Conservation (phyloP, 2,888 invertebrate species). For the Toxonevra muliebris region DNA sequence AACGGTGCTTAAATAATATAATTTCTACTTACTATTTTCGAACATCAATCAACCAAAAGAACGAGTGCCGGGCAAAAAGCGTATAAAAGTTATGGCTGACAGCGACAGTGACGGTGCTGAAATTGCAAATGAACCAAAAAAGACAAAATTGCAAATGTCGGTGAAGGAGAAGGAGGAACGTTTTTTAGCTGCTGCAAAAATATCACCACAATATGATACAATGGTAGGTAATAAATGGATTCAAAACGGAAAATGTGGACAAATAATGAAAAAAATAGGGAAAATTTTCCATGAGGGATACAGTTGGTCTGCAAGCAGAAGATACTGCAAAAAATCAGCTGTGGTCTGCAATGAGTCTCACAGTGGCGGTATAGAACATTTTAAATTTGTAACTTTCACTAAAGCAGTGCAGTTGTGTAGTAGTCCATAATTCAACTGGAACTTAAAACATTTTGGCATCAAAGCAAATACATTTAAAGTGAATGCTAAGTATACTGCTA, state of each 20-base stretch:
- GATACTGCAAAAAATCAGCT: no score
- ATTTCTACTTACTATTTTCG: background rate
- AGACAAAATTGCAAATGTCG: constrained; percentile 53
- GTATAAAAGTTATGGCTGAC: constrained; percentile 61
- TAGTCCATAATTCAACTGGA: no score
- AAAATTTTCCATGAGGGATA: no score
- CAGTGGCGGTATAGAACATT: no score
- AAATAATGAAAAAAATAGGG: background rate
- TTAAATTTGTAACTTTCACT: no score
- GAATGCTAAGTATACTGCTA: no score
- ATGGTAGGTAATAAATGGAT: constrained; percentile 55
- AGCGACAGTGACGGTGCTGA: constrained; percentile 62
- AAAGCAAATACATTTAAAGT: no score
- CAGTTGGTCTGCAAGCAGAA: no score
- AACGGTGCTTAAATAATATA: background rate
- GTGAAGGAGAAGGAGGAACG: constrained; percentile 62
- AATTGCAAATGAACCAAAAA: constrained; percentile 51
- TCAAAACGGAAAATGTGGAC: background rate
- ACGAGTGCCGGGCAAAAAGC: constrained; percentile 62
- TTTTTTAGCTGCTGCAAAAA: constrained; percentile 59
- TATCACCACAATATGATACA: constrained; percentile 60
- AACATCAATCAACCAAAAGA: constrained; percentile 43
- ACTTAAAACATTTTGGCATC: no score
- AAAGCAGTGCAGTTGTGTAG: no score
- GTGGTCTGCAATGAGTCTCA: no score